These are phyloP conservation scores for Chloromyia formosa DNA, from an alignment of 2,888 invertebrate genomes.

Conservation along the genomic window DNA sequence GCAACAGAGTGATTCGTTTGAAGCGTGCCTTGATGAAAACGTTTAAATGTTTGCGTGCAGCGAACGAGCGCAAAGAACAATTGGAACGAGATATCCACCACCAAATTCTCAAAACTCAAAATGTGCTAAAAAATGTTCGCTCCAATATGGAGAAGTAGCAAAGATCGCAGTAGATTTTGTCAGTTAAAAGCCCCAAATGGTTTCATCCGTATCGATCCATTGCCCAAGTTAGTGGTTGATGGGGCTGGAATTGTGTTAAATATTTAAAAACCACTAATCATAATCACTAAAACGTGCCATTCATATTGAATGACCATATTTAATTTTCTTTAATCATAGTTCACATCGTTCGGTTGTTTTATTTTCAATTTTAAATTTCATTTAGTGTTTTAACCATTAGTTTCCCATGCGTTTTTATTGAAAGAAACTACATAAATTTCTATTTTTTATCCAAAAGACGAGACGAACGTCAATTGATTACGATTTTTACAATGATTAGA, in stretches of 20 bases:
- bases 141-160: conserved; percentile 72
- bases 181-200: no score
- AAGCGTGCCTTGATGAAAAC: conserved; percentile 81
- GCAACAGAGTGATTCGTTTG: conserved; percentile 75
- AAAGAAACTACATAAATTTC: no score
- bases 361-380: neutral
- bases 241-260: no score
- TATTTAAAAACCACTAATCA: no score
- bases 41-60: conserved; percentile 75
- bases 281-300: conserved; percentile 38
- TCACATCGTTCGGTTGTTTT: neutral
- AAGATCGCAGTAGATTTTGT: conserved; percentile 17
- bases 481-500: neutral
- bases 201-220: no score
- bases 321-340: conserved; percentile 41
- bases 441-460: no score
- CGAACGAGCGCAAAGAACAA: conserved; percentile 82
- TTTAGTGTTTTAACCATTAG: neutral
- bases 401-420: no score
- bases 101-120: conserved; percentile 81
- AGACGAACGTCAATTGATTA: neutral
- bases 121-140: conserved; percentile 78
- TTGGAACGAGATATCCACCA: conserved; percentile 85
- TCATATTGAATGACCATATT: conserved; percentile 48
- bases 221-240: no score